phyloP scores from a whole-genome alignment of 1,140 invertebrate species.

The Bombus polaris region DNA sequence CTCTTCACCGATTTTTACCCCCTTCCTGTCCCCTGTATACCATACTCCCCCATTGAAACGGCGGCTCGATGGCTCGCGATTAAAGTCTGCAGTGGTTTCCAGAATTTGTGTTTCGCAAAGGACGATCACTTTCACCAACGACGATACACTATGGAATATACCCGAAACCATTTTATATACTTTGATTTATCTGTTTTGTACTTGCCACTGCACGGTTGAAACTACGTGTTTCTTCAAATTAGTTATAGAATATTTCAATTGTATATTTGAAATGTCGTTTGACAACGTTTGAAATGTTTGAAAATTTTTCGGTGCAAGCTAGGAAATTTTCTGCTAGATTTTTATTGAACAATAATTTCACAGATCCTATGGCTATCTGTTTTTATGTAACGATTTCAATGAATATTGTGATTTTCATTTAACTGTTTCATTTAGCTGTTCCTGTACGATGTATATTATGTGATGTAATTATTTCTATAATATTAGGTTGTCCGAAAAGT shows the following conservation, averaged over 20 bases:
- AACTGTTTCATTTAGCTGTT: too few relatives aligned
- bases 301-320: neutral
- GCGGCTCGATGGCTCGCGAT: constrained; percentile 62
- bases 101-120: constrained; percentile 52
- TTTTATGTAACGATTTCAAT: too few relatives aligned
- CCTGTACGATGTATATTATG: too few relatives aligned
- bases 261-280: neutral
- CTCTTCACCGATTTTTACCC: constrained; percentile 81
- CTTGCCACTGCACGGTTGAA: neutral
- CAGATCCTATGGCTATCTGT: too few relatives aligned
- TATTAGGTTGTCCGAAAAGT: too few relatives aligned
- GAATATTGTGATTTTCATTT: too few relatives aligned
- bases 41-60: constrained; percentile 36
- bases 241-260: neutral
- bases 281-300: neutral
- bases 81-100: constrained; percentile 55
- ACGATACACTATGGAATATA: neutral
- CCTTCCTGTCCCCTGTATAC: constrained; percentile 69
- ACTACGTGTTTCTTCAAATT: too few relatives aligned
- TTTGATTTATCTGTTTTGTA: neutral
- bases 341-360: too few relatives aligned
- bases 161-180: neutral
- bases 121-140: constrained; percentile 42
- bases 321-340: too few relatives aligned
- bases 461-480: too few relatives aligned